These are phyloP conservation scores for Eupithecia insigniata DNA, from an alignment of 2,888 invertebrate species.

Conservation along the genomic window DNA sequence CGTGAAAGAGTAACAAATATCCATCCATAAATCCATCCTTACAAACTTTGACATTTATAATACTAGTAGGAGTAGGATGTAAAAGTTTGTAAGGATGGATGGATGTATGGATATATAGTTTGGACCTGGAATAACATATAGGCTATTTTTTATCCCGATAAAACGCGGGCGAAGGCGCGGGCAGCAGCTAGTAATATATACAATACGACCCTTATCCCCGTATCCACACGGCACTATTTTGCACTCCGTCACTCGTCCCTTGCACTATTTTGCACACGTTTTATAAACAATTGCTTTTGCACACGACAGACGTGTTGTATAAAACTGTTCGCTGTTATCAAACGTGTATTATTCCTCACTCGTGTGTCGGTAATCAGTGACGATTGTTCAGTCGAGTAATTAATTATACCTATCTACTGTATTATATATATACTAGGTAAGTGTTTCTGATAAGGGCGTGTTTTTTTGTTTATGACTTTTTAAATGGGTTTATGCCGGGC, in stretches of 20 bases:
- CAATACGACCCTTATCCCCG: background rate
- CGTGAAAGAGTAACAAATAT: too few relatives aligned
- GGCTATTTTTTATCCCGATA: too few relatives aligned
- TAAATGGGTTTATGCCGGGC: too few relatives aligned
- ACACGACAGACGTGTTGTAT: constrained; percentile 15
- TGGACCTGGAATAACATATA: too few relatives aligned
- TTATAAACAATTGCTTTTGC: constrained; percentile 14
- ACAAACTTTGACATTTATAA: too few relatives aligned
- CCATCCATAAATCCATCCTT: too few relatives aligned
- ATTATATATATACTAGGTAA: background rate
- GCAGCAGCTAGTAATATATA: too few relatives aligned
- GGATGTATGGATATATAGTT: too few relatives aligned
- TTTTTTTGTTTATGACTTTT: background rate
- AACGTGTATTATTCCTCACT: background rate
- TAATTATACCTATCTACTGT: background rate
- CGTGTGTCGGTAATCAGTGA: constrained; percentile 5
- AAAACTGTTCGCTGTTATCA: constrained; percentile 19
- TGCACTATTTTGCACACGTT: constrained; percentile 9
- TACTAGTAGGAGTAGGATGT: too few relatives aligned
- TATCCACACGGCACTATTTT: constrained; percentile 24
- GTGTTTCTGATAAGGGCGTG: background rate
- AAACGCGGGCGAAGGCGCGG: too few relatives aligned
- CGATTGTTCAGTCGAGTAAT: background rate
- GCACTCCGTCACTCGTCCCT: background rate
- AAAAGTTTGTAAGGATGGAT: too few relatives aligned